Percentiles rank a stretch among this genome's conserved stretches.
Evolutionary conservation across 2,113 vertebrate species (phyloP).

Genomic region (Rhinolophus sinicus): DNA sequence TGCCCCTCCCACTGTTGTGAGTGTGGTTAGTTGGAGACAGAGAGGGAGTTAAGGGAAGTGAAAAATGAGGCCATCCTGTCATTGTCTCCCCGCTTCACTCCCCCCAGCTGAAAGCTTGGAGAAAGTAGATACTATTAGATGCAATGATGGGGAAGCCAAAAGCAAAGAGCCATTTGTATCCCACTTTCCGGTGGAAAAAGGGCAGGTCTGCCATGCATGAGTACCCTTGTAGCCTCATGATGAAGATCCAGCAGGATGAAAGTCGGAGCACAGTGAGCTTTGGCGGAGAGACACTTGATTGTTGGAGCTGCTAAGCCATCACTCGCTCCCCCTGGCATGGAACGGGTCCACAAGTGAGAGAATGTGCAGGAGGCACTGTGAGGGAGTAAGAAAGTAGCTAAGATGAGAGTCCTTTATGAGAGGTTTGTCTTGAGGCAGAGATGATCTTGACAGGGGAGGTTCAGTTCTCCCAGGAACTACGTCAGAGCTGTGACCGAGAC

Average conservation of each 20-base stretch:
- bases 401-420: not conserved
- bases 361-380: fast-evolving
- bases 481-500: not conserved
- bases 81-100: too few species aligned
- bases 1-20: not conserved
- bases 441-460: not conserved
- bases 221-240: not conserved
- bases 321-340: fast-evolving
- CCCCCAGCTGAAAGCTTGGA: not conserved
- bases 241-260: not conserved
- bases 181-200: not conserved
- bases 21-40: not conserved
- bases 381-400: not conserved
- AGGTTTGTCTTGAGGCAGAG: not conserved
- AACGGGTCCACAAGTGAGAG: not conserved
- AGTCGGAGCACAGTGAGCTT: fast-evolving
- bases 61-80: not conserved
- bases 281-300: not conserved
- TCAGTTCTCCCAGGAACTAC: not conserved
- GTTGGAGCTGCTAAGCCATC: not conserved
- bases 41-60: not conserved
- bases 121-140: not conserved
- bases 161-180: not conserved
- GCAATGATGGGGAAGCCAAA: not conserved
- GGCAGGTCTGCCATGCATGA: too few species aligned